Conservation (phyloP, 2,797 vertebrate genomes). For the Poecilia gillii region DNA sequence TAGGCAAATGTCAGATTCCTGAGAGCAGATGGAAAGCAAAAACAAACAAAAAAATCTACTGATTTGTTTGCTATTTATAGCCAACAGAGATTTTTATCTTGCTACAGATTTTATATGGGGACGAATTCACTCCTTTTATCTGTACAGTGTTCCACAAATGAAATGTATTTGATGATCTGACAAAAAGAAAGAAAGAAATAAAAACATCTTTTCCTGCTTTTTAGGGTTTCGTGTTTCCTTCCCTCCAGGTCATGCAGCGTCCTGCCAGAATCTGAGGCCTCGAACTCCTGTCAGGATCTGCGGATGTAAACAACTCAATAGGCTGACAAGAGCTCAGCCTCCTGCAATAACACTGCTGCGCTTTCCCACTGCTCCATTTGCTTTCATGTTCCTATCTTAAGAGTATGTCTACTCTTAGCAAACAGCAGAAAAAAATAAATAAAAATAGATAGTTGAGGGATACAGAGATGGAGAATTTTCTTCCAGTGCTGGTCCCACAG, state of each 20-base stretch:
- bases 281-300: slow-evolving; percentile 54
- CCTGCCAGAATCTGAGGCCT: slow-evolving; percentile 48
- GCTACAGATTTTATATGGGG: not conserved
- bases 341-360: slow-evolving; percentile 46
- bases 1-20: slow-evolving; percentile 32
- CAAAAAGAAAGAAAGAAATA: not conserved
- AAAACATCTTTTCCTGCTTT: slow-evolving; percentile 9
- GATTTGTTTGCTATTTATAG: slow-evolving; percentile 40
- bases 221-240: slow-evolving; percentile 9
- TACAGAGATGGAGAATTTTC: slow-evolving; percentile 33
- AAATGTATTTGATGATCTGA: not conserved
- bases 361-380: slow-evolving; percentile 54
- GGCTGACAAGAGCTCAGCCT: slow-evolving; percentile 57
- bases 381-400: slow-evolving; percentile 74
- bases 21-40: not conserved
- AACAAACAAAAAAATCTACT: slow-evolving; percentile 20
- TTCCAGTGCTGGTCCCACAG: slow-evolving; percentile 58
- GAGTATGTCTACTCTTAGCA: slow-evolving; percentile 45
- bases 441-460: not conserved
- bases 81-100: not conserved
- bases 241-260: slow-evolving; percentile 46
- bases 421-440: slow-evolving; percentile 2
- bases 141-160: not conserved
- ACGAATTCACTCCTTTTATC: slow-evolving; percentile 5
- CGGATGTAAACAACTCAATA: slow-evolving; percentile 71